Percentiles rank a stretch among this genome's conserved stretches.
phyloP scores from a whole-genome alignment of 2,113 vertebrate species.

The Gymnobelideus leadbeateri region DNA sequence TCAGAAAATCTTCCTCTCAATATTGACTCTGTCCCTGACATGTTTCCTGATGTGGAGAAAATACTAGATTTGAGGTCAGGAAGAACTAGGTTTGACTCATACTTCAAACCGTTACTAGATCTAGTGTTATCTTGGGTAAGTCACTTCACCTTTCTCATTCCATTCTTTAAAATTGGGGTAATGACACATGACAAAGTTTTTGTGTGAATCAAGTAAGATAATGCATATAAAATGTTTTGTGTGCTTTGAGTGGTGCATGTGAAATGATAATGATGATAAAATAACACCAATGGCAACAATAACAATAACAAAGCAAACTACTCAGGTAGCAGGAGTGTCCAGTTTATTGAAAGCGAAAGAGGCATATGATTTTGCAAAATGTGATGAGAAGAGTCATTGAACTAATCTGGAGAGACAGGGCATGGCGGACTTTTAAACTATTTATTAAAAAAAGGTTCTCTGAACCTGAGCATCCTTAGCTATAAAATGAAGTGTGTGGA shows the following conservation, averaged over 20 bases:
- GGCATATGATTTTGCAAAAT: not conserved
- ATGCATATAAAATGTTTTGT: constrained; percentile 53
- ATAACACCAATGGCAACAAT: too few species aligned
- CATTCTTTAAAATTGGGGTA: not conserved
- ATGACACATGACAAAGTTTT: not conserved
- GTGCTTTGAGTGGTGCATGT: constrained; percentile 31
- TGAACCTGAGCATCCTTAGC: not conserved
- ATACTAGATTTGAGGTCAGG: not conserved
- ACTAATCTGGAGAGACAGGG: not conserved
- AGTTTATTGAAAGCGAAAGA: not conserved
- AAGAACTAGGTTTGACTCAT: not conserved
- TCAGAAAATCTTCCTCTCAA: too few species aligned
- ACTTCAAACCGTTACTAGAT: not conserved
- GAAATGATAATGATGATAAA: not conserved
- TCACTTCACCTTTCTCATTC: constrained; percentile 13
- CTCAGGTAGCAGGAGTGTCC: too few species aligned
- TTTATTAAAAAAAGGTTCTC: not conserved
- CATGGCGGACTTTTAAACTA: not conserved
- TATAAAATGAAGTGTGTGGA: not conserved
- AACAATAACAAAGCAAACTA: too few species aligned
- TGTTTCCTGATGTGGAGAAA: not conserved
- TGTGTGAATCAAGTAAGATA: constrained; percentile 44
- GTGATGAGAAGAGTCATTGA: not conserved
- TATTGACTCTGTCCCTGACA: too few species aligned
- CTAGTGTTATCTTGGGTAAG: not conserved